Conservation (phyloP, 2,888 invertebrate species). For the Notocelia uddmanniana region DNA sequence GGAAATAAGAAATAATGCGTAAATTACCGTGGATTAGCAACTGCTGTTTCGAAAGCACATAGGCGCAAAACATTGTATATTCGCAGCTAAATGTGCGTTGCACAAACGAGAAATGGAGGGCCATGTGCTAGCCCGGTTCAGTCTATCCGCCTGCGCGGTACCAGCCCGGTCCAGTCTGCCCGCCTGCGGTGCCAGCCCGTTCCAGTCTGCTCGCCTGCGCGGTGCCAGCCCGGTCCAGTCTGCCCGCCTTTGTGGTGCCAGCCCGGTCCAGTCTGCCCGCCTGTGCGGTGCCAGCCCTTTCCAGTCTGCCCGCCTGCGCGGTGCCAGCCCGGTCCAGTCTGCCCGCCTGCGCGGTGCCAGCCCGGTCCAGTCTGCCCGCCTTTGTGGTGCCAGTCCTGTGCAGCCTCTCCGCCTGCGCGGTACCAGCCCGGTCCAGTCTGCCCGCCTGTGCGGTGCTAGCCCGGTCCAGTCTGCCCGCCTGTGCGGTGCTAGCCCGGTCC, state of each 20-base stretch:
- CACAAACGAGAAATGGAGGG: not conserved
- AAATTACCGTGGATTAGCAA: not conserved
- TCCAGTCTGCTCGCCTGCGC: not conserved
- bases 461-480: conserved; percentile 6
- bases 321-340: conserved; percentile 8
- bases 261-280: not conserved
- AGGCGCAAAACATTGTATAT: conserved; percentile 6
- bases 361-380: not conserved
- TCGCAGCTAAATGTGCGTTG: not conserved
- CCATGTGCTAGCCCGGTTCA: not conserved
- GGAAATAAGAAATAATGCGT: too few species aligned
- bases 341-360: not conserved
- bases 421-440: conserved; percentile 2
- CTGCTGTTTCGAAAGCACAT: conserved; percentile 2
- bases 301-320: not conserved
- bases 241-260: not conserved
- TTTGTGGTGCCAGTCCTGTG: not conserved
- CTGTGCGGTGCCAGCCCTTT: not conserved
- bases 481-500: not conserved
- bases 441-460: not conserved
- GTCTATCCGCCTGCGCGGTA: not conserved
- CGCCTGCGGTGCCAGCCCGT: not conserved
- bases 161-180: not conserved
- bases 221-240: not conserved
- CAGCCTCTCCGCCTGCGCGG: not conserved